Evolutionary conservation across 2,797 vertebrate species (phyloP).

Genomic region (Cyclopterus lumpus): DNA sequence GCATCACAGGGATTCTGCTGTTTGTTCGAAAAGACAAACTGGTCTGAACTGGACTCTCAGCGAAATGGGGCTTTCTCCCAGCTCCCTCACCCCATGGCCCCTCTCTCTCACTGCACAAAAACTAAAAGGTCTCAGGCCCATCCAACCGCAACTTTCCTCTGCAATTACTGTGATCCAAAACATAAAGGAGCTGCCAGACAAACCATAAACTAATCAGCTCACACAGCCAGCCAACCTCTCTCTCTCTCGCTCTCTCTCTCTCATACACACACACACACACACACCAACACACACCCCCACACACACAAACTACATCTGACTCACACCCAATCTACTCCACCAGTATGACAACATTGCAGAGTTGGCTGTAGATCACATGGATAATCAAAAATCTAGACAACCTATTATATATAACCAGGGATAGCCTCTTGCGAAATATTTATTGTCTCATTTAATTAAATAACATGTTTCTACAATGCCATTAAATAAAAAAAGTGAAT

Average conservation of each 20-base stretch:
- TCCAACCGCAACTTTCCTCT: slow-evolving; percentile 57
- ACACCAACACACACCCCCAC: slow-evolving; percentile 13
- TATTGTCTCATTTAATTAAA: not conserved
- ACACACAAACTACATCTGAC: not conserved
- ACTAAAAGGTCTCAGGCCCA: slow-evolving; percentile 61
- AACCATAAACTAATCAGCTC: slow-evolving; percentile 60
- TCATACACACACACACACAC: slow-evolving; percentile 1
- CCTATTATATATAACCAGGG: not conserved
- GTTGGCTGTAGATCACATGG: not conserved
- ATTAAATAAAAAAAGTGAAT: not conserved
- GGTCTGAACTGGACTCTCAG: slow-evolving; percentile 68
- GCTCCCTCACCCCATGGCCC: slow-evolving; percentile 13
- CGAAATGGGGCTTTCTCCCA: slow-evolving; percentile 44
- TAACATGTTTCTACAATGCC: not conserved
- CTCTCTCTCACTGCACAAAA: slow-evolving; percentile 20
- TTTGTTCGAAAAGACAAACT: slow-evolving; percentile 55
- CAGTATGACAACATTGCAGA: slow-evolving; percentile 5
- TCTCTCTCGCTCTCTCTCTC: not conserved
- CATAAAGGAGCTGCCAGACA: slow-evolving; percentile 55
- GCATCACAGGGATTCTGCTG: slow-evolving; percentile 37
- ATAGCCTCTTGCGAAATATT: not conserved
- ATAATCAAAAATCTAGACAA: not conserved
- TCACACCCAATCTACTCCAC: slow-evolving; percentile 8
- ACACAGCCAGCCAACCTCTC: slow-evolving; percentile 17
- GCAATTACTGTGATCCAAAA: slow-evolving; percentile 67